A percentile compares a stretch with the other conserved stretches of the same genome.
Conservation (phyloP, 2,797 vertebrate species). For the Etheostoma nigrum region DNA sequence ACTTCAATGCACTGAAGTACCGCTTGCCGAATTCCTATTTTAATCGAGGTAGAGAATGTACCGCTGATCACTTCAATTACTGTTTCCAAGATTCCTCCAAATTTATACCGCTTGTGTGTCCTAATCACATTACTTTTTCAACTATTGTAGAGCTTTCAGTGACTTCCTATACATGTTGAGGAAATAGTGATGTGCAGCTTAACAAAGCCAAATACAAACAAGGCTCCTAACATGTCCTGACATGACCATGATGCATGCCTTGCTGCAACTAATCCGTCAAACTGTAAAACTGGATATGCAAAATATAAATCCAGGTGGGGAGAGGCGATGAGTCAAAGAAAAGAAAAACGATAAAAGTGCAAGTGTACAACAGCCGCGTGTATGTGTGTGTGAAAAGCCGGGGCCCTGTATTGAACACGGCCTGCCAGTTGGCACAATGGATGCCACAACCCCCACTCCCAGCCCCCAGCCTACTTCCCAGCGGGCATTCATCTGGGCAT, state of each 20-base stretch:
- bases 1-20: not conserved
- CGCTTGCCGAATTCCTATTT: not conserved
- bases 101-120: not conserved
- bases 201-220: conserved; percentile 53
- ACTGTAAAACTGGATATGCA: conserved; percentile 71
- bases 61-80: not conserved
- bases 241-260: conserved; percentile 63
- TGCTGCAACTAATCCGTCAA: conserved; percentile 66
- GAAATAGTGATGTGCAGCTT: conserved; percentile 39
- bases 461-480: conserved; percentile 76
- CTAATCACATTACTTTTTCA: not conserved
- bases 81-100: not conserved
- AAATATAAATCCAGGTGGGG: conserved; percentile 61
- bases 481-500: conserved; percentile 84
- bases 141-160: not conserved
- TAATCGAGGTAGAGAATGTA: not conserved
- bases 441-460: conserved; percentile 73
- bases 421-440: conserved; percentile 80
- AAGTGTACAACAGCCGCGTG: conserved; percentile 30
- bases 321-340: conserved; percentile 40
- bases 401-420: conserved; percentile 71
- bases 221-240: conserved; percentile 55
- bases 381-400: conserved; percentile 60
- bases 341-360: conserved; percentile 33
- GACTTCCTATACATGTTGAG: conserved; percentile 1